Evolutionary conservation across 2,888 invertebrate species (phyloP).

Genomic region (Drosophila neotestacea): DNA sequence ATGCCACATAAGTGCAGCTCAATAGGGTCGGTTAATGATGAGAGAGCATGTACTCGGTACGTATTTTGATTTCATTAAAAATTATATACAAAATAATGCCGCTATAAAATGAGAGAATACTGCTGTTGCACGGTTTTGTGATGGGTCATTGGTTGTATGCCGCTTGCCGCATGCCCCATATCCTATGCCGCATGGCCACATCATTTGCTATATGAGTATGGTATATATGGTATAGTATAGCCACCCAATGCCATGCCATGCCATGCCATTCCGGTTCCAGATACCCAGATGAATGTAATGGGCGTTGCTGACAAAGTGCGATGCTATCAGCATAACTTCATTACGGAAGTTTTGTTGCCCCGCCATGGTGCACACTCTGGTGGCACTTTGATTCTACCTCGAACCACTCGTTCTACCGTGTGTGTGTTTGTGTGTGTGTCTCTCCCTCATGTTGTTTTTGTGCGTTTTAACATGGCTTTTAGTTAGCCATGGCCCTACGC

Average conservation of each 20-base stretch:
- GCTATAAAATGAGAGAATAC: conserved; percentile 37
- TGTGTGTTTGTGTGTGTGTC: conserved; percentile 25
- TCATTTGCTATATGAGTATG: conserved; percentile 26
- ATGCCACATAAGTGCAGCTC: conserved; percentile 17
- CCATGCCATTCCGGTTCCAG: conserved; percentile 12
- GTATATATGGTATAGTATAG: neutral
- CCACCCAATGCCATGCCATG: conserved; percentile 11
- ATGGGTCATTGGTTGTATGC: conserved; percentile 6
- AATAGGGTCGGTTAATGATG: conserved; percentile 17
- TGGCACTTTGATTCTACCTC: conserved; percentile 47
- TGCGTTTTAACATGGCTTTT: conserved; percentile 72
- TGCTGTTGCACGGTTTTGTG: conserved; percentile 27
- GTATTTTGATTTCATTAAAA: conserved; percentile 71
- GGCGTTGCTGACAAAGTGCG: conserved; percentile 68
- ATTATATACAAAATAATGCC: conserved; percentile 51
- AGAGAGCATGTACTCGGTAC: conserved; percentile 1
- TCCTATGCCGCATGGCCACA: conserved; percentile 11
- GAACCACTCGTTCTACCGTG: neutral
- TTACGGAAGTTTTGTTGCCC: conserved; percentile 76
- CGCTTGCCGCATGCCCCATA: conserved; percentile 15
- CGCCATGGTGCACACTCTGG: conserved; percentile 25
- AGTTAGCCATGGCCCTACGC: conserved; percentile 61
- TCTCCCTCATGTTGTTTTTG: conserved; percentile 52
- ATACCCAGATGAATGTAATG: conserved; percentile 36
- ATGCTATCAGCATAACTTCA: conserved; percentile 81